phyloP scores from a whole-genome alignment of 2,888 invertebrate species.

The Philopedon plagiatum region DNA sequence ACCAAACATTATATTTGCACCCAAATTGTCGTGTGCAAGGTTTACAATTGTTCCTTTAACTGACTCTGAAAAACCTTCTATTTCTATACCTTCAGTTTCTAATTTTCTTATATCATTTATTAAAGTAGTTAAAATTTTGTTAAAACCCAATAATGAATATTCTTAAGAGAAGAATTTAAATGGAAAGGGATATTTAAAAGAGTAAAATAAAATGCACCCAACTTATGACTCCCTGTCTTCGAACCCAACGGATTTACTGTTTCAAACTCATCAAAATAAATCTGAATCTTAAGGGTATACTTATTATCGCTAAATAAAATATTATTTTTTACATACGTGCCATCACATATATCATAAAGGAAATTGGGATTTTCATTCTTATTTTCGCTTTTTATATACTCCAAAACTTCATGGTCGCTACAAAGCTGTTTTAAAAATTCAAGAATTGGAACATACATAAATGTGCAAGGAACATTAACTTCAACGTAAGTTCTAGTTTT shows the following conservation, averaged over 20 bases:
- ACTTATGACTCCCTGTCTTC: slow-evolving; percentile 51
- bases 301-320: slow-evolving; percentile 6
- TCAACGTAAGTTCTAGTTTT: slow-evolving; percentile 16
- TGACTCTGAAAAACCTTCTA: neutral
- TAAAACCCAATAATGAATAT: slow-evolving; percentile 41
- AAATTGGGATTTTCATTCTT: neutral
- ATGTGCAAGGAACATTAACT: slow-evolving; percentile 11
- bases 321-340: neutral
- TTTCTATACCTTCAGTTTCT: slow-evolving; percentile 37
- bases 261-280: slow-evolving; percentile 53
- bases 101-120: slow-evolving; percentile 45
- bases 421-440: neutral
- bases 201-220: slow-evolving; percentile 49
- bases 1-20: slow-evolving; percentile 51
- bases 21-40: slow-evolving; percentile 52
- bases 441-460: slow-evolving; percentile 30
- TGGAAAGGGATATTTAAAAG: slow-evolving; percentile 44
- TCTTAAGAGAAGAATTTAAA: slow-evolving; percentile 26
- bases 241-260: slow-evolving; percentile 44
- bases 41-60: slow-evolving; percentile 44
- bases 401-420: neutral
- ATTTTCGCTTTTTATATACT: neutral
- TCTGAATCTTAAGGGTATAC: slow-evolving; percentile 39
- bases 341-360: too few relatives aligned
- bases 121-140: slow-evolving; percentile 35